phyloP scores from a whole-genome alignment of 1,140 invertebrate genomes.

The Chrysoperla carnea region DNA sequence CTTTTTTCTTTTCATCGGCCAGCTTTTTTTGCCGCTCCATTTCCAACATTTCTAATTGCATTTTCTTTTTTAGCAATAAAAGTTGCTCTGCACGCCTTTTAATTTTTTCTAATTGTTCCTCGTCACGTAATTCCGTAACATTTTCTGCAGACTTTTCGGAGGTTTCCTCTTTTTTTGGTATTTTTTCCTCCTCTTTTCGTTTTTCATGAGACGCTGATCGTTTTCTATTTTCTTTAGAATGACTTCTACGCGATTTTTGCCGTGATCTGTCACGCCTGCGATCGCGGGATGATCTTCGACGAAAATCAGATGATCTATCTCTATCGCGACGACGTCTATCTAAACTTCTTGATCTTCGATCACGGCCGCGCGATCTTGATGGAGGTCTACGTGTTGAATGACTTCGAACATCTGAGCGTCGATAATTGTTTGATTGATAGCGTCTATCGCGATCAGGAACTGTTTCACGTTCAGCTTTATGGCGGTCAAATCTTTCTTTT shows the following conservation, averaged over 20 bases:
- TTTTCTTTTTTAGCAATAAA: slow-evolving; percentile 30
- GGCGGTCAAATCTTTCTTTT: slow-evolving; percentile 1
- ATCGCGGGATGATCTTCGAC: slow-evolving; percentile 2
- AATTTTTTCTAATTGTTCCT: slow-evolving; percentile 25
- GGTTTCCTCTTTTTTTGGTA: slow-evolving; percentile 2
- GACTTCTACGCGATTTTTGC: not conserved
- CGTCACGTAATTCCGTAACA: slow-evolving; percentile 15
- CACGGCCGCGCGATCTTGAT: not conserved
- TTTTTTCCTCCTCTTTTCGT: slow-evolving; percentile 6
- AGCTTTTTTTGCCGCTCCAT: slow-evolving; percentile 15
- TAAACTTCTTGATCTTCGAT: slow-evolving; percentile 1
- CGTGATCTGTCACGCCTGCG: slow-evolving; percentile 1
- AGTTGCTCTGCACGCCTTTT: slow-evolving; percentile 24
- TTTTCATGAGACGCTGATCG: slow-evolving; percentile 7
- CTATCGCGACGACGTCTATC: not conserved
- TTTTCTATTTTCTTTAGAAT: slow-evolving; percentile 6
- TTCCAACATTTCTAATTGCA: slow-evolving; percentile 28
- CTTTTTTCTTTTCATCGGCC: slow-evolving; percentile 13
- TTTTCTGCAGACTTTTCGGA: slow-evolving; percentile 5
- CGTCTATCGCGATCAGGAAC: not conserved
- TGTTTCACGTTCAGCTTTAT: slow-evolving; percentile 8
- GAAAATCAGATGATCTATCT: not conserved
- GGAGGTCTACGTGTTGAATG: not conserved
- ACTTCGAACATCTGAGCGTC: not conserved
- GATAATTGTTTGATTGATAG: not conserved